Percentiles rank a stretch among this genome's conserved stretches.
Conservation (phyloP, 2,113 vertebrate species). For the Neotoma lepida region DNA sequence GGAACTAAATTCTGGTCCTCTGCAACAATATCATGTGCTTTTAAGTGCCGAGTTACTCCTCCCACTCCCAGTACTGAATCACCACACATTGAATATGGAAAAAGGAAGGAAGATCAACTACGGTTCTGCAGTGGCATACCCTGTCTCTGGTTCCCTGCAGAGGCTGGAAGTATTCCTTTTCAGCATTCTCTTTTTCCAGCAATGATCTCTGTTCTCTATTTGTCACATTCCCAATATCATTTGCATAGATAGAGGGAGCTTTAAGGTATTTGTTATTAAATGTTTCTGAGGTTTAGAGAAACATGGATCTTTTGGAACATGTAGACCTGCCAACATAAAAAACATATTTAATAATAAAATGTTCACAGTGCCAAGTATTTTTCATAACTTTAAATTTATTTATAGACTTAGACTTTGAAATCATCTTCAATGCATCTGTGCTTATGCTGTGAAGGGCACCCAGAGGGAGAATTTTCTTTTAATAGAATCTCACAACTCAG, state of each 20-base stretch:
- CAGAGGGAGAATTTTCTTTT: conserved; percentile 80
- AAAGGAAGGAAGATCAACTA: too few species aligned
- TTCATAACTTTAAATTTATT: conserved; percentile 82
- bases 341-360: conserved; percentile 84
- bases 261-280: conserved; percentile 81
- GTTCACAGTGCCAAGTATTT: conserved; percentile 63
- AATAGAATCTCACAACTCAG: conserved; percentile 80
- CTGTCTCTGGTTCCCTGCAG: not conserved
- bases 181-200: conserved; percentile 48
- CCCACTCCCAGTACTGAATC: not conserved
- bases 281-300: conserved; percentile 77
- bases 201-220: conserved; percentile 72
- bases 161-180: not conserved
- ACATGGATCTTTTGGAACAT: conserved; percentile 80
- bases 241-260: conserved; percentile 76
- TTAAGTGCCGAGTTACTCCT: not conserved
- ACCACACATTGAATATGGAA: not conserved
- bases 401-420: conserved; percentile 82
- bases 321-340: conserved; percentile 80
- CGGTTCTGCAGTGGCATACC: not conserved
- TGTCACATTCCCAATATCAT: conserved; percentile 76
- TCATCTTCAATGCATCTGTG: conserved; percentile 73
- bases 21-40: not conserved
- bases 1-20: not conserved
- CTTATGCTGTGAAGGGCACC: conserved; percentile 68